These are phyloP conservation scores for Epiperipatus broadwayi DNA, from an alignment of 2,888 invertebrate species.

Conservation along the genomic window DNA sequence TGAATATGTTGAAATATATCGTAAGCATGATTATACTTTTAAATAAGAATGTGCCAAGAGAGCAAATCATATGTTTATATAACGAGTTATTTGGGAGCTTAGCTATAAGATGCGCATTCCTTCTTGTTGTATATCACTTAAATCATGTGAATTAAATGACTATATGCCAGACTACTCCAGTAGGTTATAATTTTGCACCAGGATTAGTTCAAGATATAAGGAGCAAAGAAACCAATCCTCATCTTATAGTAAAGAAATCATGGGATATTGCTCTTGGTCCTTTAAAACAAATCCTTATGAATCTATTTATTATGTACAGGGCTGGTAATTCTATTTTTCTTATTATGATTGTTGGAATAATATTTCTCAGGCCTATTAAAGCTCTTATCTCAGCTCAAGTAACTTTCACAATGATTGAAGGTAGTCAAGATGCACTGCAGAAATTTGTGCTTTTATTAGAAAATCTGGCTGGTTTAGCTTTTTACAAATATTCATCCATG, in stretches of 20 bases:
- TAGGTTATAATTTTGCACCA: no score
- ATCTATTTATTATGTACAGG: conserved; percentile 99
- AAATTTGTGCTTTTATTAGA: conserved; percentile 83
- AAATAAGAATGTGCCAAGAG: no score
- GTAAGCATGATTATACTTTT: no score
- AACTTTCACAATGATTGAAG: conserved; percentile 82
- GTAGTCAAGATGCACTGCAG: conserved; percentile 68
- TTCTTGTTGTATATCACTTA: no score
- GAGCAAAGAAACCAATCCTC: conserved; percentile 51
- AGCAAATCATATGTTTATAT: no score
- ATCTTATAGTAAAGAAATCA: conserved; percentile 73
- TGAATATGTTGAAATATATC: no score
- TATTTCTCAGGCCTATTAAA: conserved; percentile 85
- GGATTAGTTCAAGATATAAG: conserved; percentile 16
- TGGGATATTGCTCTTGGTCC: conserved; percentile 93
- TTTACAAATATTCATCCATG: conserved; percentile 97
- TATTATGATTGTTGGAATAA: conserved; percentile 99
- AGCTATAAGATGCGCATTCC: no score
- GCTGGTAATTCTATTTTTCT: conserved; percentile 98
- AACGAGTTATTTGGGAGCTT: no score
- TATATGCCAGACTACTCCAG: no score
- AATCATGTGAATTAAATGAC: no score
- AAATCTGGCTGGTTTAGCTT: conserved; percentile 66
- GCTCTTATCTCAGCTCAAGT: conserved; percentile 62
- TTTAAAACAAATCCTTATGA: conserved; percentile 85